phyloP scores from a whole-genome alignment of 2,113 vertebrate species.

The Platichthys flesus region DNA sequence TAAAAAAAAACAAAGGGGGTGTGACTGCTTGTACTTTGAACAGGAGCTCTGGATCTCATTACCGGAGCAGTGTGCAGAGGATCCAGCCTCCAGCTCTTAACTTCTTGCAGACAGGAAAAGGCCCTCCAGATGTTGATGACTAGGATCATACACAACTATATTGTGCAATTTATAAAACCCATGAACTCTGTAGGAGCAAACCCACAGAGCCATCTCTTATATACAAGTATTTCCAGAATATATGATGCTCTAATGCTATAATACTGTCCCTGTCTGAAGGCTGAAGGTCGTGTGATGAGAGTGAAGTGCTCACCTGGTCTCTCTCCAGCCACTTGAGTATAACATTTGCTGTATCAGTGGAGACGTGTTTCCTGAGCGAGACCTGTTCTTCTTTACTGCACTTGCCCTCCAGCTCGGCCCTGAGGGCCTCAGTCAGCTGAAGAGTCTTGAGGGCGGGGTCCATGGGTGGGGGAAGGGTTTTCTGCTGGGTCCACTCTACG shows the following conservation, averaged over 20 bases:
- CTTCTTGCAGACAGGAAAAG: conserved; percentile 57
- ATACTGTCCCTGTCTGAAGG: background rate
- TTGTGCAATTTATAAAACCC: conserved; percentile 41
- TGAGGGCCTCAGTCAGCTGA: conserved; percentile 88
- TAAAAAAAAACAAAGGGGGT: background rate
- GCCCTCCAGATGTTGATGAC: conserved; percentile 63
- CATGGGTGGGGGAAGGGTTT: conserved; percentile 15
- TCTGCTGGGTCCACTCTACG: conserved; percentile 29
- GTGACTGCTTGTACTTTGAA: conserved; percentile 41
- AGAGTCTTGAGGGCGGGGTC: conserved; percentile 79
- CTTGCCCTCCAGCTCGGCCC: conserved; percentile 84
- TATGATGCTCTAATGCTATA: background rate
- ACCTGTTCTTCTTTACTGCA: conserved; percentile 81
- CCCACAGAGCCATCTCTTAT: background rate
- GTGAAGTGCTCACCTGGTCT: conserved; percentile 82
- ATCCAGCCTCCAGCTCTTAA: conserved; percentile 48
- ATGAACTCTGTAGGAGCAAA: conserved; percentile 1
- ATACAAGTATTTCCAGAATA: background rate
- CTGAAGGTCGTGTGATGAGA: background rate
- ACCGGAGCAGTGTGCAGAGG: conserved; percentile 45
- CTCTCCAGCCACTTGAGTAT: conserved; percentile 86
- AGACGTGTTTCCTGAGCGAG: conserved; percentile 83
- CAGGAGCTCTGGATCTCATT: conserved; percentile 80
- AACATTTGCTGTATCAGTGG: conserved; percentile 80
- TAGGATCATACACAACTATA: conserved; percentile 58